Base-by-base conservation (phyloP, 2,113 vertebrate genomes). In the Rutilus rutilus region DNA sequence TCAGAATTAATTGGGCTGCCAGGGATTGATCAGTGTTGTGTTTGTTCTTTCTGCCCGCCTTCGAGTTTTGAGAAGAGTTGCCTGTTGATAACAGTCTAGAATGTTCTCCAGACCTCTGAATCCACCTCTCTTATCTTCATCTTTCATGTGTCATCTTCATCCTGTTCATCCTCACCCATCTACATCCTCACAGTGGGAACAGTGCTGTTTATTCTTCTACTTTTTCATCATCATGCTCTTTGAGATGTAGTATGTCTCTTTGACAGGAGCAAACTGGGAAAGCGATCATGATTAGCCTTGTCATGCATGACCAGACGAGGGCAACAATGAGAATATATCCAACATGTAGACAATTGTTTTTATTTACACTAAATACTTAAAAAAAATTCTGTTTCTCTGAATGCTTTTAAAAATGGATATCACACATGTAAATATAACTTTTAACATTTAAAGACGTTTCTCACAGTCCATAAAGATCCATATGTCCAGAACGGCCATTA, bases 1-100 rank as follows among this genome's bases (percentile, higher is more conserved):
- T 93, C 93, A 93, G 87, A 85, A 90, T 90, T 93, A 94, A 95
- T 95, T 95, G 92, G 91, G 85, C 90, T 90, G 91, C 23, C 82
- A 87, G 90, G 91, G 90, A 92, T 93, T 94, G 90, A 92, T 93
- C 64, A 83, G 84, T 52, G 42, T 83, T 75, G 73, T 78, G 54
- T 80, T 82, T 33, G 60, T 77, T 39, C 52, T 86, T 86, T 89
- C n/a, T 75, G 42, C 73, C 73, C n/a, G 71, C 71, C 71, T 74
- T 47, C n/a, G 0, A 27, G 39, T 50, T 47, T 75, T 9, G 6
- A 75, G 65, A 65, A 71, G 65, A 86, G 27, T 25, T 67, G 74
- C 54, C 17, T 73, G 84, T 85, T 90, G 78, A 90, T 90, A 88
- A 84, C 67, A 77, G 57, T 47, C 30, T 45, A 39, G 75, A 85